These are phyloP conservation scores for Paralichthys olivaceus DNA, from an alignment of 2,113 vertebrate genomes.

Conservation along the genomic window DNA sequence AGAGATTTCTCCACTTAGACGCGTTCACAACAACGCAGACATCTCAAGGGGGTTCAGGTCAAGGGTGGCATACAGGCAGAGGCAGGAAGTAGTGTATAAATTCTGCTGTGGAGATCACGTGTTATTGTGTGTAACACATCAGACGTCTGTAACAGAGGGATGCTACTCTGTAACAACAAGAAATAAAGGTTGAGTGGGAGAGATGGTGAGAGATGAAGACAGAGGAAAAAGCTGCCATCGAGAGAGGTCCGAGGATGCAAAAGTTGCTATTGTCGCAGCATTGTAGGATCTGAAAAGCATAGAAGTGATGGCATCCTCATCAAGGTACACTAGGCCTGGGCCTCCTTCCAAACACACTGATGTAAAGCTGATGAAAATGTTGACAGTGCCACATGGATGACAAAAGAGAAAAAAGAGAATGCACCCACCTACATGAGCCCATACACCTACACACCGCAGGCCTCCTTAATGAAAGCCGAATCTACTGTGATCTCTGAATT, in stretches of 20 bases:
- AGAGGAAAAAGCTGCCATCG: not conserved
- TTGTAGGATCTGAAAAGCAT: conserved; percentile 50
- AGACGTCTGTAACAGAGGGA: not conserved
- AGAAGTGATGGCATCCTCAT: conserved; percentile 42
- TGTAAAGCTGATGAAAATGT: conserved; percentile 76
- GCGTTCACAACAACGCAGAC: no score
- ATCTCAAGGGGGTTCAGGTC: no score
- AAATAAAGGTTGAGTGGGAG: conserved; percentile 33
- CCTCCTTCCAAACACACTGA: conserved; percentile 62
- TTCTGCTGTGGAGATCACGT: no score
- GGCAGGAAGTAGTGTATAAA: no score
- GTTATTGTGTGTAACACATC: no score
- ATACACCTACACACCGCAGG: conserved; percentile 45
- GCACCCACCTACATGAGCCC: conserved; percentile 32
- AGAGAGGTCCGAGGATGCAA: conserved; percentile 38
- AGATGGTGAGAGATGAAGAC: conserved; percentile 19
- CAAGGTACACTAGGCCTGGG: conserved; percentile 44
- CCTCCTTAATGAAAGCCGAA: conserved; percentile 46
- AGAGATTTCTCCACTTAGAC: no score
- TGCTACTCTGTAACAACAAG: conserved; percentile 9
- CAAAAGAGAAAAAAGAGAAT: conserved; percentile 32
- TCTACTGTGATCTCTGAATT: conserved; percentile 57
- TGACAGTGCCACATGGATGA: conserved; percentile 52
- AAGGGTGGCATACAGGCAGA: no score
- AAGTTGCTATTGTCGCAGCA: conserved; percentile 39